Conservation (phyloP, 2,797 vertebrate genomes). For the Spheniscus humboldti region DNA sequence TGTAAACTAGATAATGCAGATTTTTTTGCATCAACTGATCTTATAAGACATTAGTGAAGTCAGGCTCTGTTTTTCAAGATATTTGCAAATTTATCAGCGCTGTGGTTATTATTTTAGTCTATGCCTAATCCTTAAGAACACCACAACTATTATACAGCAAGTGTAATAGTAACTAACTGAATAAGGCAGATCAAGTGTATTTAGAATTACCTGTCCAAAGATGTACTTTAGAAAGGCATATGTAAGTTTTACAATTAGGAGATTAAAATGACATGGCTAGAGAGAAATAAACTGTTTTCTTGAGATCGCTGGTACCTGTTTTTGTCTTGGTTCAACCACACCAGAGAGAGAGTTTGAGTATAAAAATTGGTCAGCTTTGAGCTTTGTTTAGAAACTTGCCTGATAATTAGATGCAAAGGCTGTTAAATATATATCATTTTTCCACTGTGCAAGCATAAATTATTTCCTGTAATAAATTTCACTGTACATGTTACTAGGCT, state of each 20-base stretch:
- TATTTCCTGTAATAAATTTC: slow-evolving; percentile 34
- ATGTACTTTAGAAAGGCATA: not conserved
- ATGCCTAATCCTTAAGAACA: not conserved
- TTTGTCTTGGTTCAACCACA: not conserved
- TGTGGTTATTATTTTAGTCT: not conserved
- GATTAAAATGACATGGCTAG: not conserved
- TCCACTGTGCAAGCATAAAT: slow-evolving; percentile 18
- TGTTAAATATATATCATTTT: not conserved
- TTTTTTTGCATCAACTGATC: not conserved
- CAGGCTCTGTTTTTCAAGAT: not conserved
- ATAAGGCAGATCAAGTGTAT: not conserved
- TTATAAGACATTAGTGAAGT: not conserved
- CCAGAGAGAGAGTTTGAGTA: not conserved
- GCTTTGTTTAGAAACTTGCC: not conserved
- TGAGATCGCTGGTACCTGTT: not conserved
- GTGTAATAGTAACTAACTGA: not conserved
- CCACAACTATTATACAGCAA: not conserved
- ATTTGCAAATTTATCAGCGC: not conserved
- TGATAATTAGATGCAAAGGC: not conserved
- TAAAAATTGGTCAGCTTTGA: not conserved
- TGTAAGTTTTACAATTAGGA: not conserved
- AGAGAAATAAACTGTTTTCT: not conserved
- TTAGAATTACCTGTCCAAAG: not conserved
- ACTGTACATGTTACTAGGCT: slow-evolving; percentile 13
- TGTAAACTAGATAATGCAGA: not conserved